Evolutionary conservation across 2,113 vertebrate species (phyloP).

Genomic region (Salvelinus fontinalis): DNA sequence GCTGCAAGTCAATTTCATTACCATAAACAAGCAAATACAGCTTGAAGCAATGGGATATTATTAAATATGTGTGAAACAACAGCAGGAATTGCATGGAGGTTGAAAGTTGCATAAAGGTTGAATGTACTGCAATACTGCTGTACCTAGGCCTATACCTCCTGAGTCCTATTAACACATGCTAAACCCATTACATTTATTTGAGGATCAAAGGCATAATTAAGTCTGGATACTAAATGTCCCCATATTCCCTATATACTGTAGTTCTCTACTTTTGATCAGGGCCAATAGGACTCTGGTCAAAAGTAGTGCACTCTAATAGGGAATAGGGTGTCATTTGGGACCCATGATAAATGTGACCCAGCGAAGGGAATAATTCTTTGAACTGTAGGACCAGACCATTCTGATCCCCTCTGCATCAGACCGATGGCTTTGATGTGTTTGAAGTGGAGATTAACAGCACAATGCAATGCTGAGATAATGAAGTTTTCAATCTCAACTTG

Average conservation of each 20-base stretch:
- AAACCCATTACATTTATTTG: background rate
- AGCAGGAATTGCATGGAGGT: background rate
- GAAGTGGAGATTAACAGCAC: slow-evolving; percentile 51
- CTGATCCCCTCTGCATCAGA: slow-evolving; percentile 37
- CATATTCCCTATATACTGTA: too few species aligned
- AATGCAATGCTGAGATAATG: slow-evolving; percentile 25
- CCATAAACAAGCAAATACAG: background rate
- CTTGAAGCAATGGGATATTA: too few species aligned
- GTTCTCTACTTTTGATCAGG: too few species aligned
- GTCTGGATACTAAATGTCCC: too few species aligned
- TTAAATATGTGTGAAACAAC: background rate
- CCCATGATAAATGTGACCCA: background rate
- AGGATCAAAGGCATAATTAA: too few species aligned
- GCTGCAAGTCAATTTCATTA: background rate
- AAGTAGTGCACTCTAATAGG: too few species aligned
- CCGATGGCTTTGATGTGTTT: slow-evolving; percentile 46
- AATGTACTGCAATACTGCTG: background rate
- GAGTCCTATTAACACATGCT: background rate
- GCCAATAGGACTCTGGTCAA: too few species aligned
- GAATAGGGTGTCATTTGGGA: too few species aligned
- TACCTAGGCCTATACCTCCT: too few species aligned
- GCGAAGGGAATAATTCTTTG: slow-evolving; percentile 32
- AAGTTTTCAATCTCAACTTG: slow-evolving; percentile 32
- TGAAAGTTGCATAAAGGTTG: background rate
- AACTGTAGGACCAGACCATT: slow-evolving; percentile 35